A percentile compares a stretch with the other conserved stretches of the same genome.
Evolutionary conservation across 1,140 invertebrate species (phyloP).

Genomic region (Zophobas morio): DNA sequence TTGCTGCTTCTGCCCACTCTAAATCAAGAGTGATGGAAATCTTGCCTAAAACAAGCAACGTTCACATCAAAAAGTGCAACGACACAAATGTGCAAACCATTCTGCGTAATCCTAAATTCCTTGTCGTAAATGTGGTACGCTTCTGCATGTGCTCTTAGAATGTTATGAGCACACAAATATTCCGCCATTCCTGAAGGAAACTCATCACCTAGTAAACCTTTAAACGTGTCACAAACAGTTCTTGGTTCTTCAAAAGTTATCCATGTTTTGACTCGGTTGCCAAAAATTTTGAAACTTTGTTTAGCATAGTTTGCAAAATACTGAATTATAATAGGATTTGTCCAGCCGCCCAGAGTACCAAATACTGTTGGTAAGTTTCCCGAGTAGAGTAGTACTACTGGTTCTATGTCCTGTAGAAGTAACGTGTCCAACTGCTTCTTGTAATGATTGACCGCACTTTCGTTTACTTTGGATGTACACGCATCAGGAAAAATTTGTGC

Average conservation of each 20-base stretch:
- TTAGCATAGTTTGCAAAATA: conserved; percentile 64
- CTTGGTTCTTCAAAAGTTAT: conserved; percentile 69
- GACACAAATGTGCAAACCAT: no score
- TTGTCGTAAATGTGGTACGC: conserved; percentile 58
- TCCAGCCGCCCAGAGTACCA: conserved; percentile 63
- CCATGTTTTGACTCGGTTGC: conserved; percentile 47
- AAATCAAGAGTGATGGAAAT: no score
- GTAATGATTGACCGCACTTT: no score
- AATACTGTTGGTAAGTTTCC: conserved; percentile 42
- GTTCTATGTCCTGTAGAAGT: no score
- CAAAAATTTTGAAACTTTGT: conserved; percentile 55
- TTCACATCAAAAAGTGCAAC: no score
- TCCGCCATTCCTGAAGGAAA: neutral
- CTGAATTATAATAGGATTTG: conserved; percentile 60
- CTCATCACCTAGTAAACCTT: neutral
- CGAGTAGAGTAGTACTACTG: no score
- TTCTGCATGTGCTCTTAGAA: conserved; percentile 58
- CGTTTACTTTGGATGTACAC: no score
- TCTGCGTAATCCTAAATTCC: no score
- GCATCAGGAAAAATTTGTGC: no score
- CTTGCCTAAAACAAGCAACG: no score
- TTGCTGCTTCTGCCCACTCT: no score
- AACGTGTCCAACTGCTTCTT: no score
- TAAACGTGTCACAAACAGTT: conserved; percentile 55
- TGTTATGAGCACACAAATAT: conserved; percentile 58